Evolutionary conservation across 2,888 invertebrate species (phyloP), one percentile per base, ranked within the genome.

Genomic region (Nymphalis c-album): DNA sequence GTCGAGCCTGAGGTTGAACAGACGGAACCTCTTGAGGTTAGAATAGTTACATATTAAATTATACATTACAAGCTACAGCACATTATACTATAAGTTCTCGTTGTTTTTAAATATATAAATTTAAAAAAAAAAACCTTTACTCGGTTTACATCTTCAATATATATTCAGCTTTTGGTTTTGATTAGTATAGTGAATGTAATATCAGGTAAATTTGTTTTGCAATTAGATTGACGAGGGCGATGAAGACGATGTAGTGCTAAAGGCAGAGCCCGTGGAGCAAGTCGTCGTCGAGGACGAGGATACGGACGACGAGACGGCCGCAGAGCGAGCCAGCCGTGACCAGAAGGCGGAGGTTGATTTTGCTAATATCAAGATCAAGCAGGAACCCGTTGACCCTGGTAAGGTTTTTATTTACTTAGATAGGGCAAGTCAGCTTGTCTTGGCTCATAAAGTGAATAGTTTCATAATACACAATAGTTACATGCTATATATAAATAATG

Each of bases 351-450:
- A 75, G 45, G 68, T 83, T 4, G 88, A 91, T 80, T 87, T 92
- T 75, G 78, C 83, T 18, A 85, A 82, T 60, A 84, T 96, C 26
- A 94, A 94, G 85, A 93, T 96, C 74, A 96, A 96, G 78, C 94
- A 94, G 80, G 96, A 96, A 80, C 95, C 95, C 0, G 77, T 94
- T 18, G 95, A 95, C 74, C 94, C 93, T 20, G 94, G 95, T 91
- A 67, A 77, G 84, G 13, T n/a, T 5, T 40, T 4, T 40, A 8
- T 40, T 40, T 40, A 13, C 10, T 35, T 1, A 35, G 8, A 35
- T 7, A 35, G 7, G 7, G 8, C 7, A 7, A 35, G 7, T 35
- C 3, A 26, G 26, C 26, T 26, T 26, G 5, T 26, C 26, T 26
- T 26, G 26, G 3, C 26, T 3, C 26, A 26, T 26, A 26, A 26